phyloP scores from a whole-genome alignment of 2,888 invertebrate genomes.

The Torymus texanus region DNA sequence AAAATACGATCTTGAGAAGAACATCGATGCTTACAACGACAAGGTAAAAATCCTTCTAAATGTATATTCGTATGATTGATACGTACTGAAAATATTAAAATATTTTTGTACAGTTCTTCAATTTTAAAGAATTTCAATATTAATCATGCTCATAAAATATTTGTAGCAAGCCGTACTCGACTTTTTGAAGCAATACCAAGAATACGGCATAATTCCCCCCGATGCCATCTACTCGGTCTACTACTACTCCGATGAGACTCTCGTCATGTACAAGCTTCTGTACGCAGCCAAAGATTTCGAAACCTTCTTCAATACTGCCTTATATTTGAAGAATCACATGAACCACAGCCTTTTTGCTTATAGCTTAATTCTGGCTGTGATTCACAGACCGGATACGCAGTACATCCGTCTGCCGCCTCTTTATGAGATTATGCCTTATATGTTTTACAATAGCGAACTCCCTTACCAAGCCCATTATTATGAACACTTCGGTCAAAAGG shows the following conservation, averaged over 20 bases:
- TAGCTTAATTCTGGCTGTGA: conserved; percentile 79
- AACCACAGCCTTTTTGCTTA: conserved; percentile 78
- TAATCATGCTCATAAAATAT: neutral
- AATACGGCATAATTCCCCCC: conserved; percentile 76
- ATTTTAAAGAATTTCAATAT: no score
- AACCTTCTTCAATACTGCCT: conserved; percentile 71
- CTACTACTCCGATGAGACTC: conserved; percentile 68
- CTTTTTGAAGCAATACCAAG: conserved; percentile 65
- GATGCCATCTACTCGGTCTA: conserved; percentile 76
- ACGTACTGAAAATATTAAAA: no score
- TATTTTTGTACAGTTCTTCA: no score
- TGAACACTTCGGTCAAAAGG: conserved; percentile 70
- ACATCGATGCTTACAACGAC: neutral
- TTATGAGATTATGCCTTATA: conserved; percentile 82
- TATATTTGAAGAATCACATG: conserved; percentile 70
- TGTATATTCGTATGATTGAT: no score
- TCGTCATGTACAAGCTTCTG: conserved; percentile 69
- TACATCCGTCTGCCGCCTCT: conserved; percentile 81
- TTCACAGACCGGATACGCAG: conserved; percentile 79
- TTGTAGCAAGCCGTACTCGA: conserved; percentile 67
- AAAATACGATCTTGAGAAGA: neutral
- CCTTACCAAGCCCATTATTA: conserved; percentile 74
- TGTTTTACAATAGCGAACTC: conserved; percentile 80
- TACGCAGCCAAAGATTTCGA: conserved; percentile 72
- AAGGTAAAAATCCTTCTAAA: neutral